phyloP scores from a whole-genome alignment of 2,888 invertebrate species.

The Dione vanillae region DNA sequence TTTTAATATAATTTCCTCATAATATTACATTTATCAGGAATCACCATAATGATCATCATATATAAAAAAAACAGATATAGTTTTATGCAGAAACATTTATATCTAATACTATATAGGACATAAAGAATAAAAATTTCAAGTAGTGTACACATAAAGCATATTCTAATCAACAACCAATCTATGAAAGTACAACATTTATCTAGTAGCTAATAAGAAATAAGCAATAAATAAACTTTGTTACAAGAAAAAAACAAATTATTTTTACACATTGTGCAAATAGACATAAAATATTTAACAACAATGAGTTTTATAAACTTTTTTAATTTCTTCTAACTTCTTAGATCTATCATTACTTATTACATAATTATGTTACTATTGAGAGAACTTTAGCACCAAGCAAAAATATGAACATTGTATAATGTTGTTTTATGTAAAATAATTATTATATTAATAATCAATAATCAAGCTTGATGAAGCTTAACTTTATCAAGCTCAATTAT shows the following conservation, averaged over 20 bases:
- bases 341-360: not conserved
- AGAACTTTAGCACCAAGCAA: not conserved
- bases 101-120: not conserved
- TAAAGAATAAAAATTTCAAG: not conserved
- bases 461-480: no score
- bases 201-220: not conserved
- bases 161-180: not conserved
- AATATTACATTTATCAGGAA: not conserved
- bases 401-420: conserved; percentile 7
- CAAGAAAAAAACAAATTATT: not conserved
- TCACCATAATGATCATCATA: no score
- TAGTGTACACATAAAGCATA: not conserved
- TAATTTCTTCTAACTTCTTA: no score
- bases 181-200: not conserved
- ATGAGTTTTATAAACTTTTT: not conserved
- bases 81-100: not conserved
- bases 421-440: conserved; percentile 1
- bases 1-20: not conserved
- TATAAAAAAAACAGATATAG: not conserved
- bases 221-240: not conserved
- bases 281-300: not conserved
- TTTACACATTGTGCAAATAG: not conserved
- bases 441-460: no score
- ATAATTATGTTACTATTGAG: not conserved
- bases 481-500: conserved; percentile 8